Conservation (phyloP, 1,140 invertebrate species). For the Bombus turneri region DNA sequence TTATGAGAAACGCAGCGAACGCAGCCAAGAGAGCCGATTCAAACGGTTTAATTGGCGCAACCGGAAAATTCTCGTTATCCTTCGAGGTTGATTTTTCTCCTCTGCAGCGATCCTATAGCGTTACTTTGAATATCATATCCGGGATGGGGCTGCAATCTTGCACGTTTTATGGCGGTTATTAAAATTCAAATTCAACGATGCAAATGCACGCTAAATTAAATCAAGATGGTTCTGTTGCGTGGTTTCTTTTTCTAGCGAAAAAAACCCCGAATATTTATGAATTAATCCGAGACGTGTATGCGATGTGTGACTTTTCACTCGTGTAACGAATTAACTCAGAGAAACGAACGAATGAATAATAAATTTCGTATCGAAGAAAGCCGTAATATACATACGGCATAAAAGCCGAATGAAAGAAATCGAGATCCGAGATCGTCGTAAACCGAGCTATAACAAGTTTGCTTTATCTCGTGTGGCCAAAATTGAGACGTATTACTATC, state of each 20-base stretch:
- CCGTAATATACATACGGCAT: not conserved
- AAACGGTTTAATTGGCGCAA: constrained; percentile 29
- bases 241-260: not conserved
- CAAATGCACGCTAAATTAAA: constrained; percentile 37
- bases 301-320: no score
- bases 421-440: no score
- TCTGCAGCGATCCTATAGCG: not conserved
- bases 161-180: constrained; percentile 24
- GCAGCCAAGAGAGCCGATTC: constrained; percentile 31
- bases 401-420: not conserved
- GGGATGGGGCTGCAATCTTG: not conserved
- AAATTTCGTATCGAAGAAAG: not conserved
- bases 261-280: not conserved
- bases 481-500: constrained; percentile 52
- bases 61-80: constrained; percentile 11
- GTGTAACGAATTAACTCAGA: no score
- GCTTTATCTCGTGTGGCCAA: constrained; percentile 29
- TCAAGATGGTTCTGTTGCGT: not conserved
- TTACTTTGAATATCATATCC: constrained; percentile 17
- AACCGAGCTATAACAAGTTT: not conserved
- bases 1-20: constrained; percentile 14
- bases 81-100: constrained; percentile 23
- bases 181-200: constrained; percentile 41
- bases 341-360: no score
- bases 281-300: not conserved